A percentile compares a stretch with the other conserved stretches of the same genome.
Conservation (phyloP, 2,113 vertebrate species). For the Gila orcuttii region DNA sequence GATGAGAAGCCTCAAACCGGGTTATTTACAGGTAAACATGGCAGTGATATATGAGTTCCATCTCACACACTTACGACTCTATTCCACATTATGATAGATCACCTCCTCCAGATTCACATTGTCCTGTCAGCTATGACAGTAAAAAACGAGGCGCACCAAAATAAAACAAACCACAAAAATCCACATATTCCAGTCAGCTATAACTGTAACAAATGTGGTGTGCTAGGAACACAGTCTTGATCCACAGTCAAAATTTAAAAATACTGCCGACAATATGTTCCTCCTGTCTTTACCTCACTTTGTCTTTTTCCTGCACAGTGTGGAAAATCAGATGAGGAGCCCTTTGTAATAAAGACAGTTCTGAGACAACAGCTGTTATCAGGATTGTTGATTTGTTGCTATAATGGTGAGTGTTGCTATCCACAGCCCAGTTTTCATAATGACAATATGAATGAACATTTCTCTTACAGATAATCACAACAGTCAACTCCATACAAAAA, state of each 20-base stretch:
- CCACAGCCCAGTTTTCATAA: background rate
- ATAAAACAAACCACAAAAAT: slow-evolving; percentile 36
- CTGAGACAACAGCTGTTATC: slow-evolving; percentile 26
- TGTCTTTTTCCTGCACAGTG: slow-evolving; percentile 5
- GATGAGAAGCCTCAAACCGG: slow-evolving; percentile 62
- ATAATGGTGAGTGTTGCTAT: slow-evolving; percentile 11
- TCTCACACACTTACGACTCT: slow-evolving; percentile 58
- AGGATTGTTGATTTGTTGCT: slow-evolving; percentile 29
- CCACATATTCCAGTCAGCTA: slow-evolving; percentile 38
- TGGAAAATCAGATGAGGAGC: background rate
- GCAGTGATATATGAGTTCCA: slow-evolving; percentile 63
- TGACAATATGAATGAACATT: background rate
- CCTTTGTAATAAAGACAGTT: slow-evolving; percentile 31
- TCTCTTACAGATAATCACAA: background rate
- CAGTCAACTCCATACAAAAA: background rate
- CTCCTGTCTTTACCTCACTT: slow-evolving; percentile 16
- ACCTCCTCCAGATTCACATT: slow-evolving; percentile 51
- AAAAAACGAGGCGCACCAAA: slow-evolving; percentile 43
- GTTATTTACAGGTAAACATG: slow-evolving; percentile 60
- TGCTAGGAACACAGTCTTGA: slow-evolving; percentile 23
- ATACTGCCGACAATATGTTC: slow-evolving; percentile 35
- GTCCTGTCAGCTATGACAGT: slow-evolving; percentile 52
- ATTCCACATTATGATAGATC: slow-evolving; percentile 52
- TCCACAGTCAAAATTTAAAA: slow-evolving; percentile 26
- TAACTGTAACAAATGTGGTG: slow-evolving; percentile 37